Evolutionary conservation across 1,140 invertebrate species (phyloP), one percentile per base, ranked within the genome.

Genomic region (Aporrectodea caliginosa): DNA sequence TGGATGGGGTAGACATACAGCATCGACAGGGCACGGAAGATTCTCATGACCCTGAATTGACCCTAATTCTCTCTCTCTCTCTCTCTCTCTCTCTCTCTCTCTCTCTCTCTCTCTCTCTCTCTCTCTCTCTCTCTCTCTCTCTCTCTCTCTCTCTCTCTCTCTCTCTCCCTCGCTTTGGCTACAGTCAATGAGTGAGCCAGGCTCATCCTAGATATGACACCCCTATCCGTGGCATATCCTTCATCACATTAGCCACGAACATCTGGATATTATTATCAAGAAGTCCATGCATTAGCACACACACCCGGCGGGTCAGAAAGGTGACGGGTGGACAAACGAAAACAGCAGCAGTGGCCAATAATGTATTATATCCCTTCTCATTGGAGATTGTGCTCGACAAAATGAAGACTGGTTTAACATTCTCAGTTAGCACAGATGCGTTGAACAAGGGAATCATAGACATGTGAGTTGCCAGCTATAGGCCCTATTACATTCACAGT

Each of bases 81-180:
- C 43, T 58, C 6, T 58, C 43, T 58, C 6, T 58, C 43, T 58
- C 6, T 58, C 43, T 58, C 6, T 58, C 43, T 58, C 6, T 58
- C 43, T 58, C 6, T 58, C 43, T 58, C 6, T 58, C 43, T 58
- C 6, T 58, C 43, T 58, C 6, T 58, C 43, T 58, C 6, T 58
- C 43, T 58, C 6, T 58, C 43, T 58, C 6, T 58, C 43, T 58
- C 6, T 58, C 43, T 58, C 6, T 58, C 43, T 58, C 43, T 58
- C 43, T 58, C 43, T 58, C 43, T 58, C 43, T 58, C 43, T 58
- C 43, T 58, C 43, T 58, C 43, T 58, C 43, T 58, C 43, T 58
- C 43, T 58, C 43, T 58, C 43, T 58, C 43, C 22, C 43, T 58
- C 22, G 6, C 43, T 58, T n/a, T n/a, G n/a, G n/a, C n/a, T n/a